phyloP scores from a whole-genome alignment of 2,888 invertebrate species.

The Tridacna crocea region DNA sequence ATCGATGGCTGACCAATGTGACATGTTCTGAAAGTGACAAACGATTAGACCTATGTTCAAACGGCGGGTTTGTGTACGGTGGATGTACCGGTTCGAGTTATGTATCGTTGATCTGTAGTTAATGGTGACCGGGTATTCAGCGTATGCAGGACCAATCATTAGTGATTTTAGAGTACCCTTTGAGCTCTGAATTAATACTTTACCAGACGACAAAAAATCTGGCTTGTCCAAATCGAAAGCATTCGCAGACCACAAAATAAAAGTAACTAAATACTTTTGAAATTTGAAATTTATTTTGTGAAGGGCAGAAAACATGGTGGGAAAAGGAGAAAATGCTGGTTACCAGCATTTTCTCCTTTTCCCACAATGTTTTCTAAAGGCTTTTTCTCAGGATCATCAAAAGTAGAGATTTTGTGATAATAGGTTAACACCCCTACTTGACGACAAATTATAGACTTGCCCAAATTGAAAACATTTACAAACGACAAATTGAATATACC shows the following conservation, averaged over 20 bases:
- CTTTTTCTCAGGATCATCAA: background rate
- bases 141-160: too few species aligned
- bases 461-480: background rate
- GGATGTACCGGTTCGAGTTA: conserved; percentile 48
- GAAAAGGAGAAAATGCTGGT: background rate
- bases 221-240: too few species aligned
- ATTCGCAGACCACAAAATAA: too few species aligned
- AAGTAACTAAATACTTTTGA: too few species aligned
- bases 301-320: background rate
- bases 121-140: background rate
- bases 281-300: too few species aligned
- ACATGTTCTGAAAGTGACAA: conserved; percentile 64
- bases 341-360: background rate
- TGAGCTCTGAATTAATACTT: background rate
- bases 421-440: too few species aligned
- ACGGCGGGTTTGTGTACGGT: conserved; percentile 46
- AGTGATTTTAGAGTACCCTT: too few species aligned
- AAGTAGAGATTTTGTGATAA: too few species aligned
- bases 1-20: conserved; percentile 68
- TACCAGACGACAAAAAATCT: background rate
- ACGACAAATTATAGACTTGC: too few species aligned
- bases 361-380: background rate
- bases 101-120: conserved; percentile 57
- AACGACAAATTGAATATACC: background rate
- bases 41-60: conserved; percentile 66